Evolutionary conservation across 2,797 vertebrate genomes (phyloP).

Genomic region (Passerculus sandwichensis): DNA sequence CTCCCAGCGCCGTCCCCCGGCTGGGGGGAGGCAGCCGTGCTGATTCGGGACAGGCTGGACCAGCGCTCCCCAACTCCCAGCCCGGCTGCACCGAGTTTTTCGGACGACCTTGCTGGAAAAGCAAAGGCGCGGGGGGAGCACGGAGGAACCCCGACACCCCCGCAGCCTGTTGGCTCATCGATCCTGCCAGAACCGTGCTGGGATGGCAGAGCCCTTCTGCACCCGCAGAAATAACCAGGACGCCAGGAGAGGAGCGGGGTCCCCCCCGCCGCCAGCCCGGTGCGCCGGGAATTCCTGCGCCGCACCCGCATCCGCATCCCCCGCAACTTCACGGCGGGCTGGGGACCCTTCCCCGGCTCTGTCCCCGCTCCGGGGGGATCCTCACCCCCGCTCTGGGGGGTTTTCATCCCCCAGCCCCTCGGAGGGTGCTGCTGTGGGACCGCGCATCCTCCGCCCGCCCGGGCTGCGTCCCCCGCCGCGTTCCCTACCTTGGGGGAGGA

Average conservation of each 20-base stretch:
- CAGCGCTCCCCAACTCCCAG: slow-evolving; percentile 28
- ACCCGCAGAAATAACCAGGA: not conserved
- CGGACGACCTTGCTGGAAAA: slow-evolving; percentile 31
- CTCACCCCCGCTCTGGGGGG: not conserved
- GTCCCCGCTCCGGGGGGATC: not conserved
- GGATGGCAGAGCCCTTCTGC: not conserved
- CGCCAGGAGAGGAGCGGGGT: not conserved
- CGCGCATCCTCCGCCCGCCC: not conserved
- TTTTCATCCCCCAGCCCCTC: not conserved
- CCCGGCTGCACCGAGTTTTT: slow-evolving; percentile 30
- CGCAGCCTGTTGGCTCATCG: not conserved
- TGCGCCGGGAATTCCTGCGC: not conserved
- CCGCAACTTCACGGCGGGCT: not conserved
- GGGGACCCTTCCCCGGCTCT: not conserved
- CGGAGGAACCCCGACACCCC: no score
- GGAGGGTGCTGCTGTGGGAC: not conserved
- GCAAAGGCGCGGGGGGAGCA: not conserved
- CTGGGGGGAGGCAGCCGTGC: not conserved
- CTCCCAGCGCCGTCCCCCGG: not conserved
- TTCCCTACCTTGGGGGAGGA: slow-evolving; percentile 79
- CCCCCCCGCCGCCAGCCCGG: not conserved
- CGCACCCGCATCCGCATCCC: not conserved
- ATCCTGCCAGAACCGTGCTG: not conserved
- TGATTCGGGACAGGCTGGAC: not conserved
- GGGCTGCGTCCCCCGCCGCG: not conserved